A percentile compares a stretch with the other conserved stretches of the same genome.
phyloP scores from a whole-genome alignment of 2,797 vertebrate genomes.

The Epinephelus malabaricus region DNA sequence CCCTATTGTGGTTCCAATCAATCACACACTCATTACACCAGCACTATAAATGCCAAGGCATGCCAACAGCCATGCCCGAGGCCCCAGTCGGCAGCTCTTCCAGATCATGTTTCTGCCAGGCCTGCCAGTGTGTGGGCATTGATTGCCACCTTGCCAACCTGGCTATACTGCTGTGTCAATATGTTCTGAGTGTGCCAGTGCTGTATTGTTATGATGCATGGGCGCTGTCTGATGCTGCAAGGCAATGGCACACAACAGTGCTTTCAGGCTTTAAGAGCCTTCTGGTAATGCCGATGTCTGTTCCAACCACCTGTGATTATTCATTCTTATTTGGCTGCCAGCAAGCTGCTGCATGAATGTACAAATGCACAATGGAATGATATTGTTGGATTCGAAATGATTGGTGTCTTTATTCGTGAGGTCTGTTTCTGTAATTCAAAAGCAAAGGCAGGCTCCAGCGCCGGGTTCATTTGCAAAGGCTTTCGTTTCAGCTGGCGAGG shows the following conservation, averaged over 20 bases:
- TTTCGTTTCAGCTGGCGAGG: slow-evolving; percentile 6
- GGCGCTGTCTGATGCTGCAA: slow-evolving; percentile 53
- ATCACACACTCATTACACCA: slow-evolving; percentile 85
- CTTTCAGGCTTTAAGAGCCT: slow-evolving; percentile 44
- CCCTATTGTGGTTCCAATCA: slow-evolving; percentile 86
- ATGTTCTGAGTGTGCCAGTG: slow-evolving; percentile 51
- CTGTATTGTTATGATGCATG: slow-evolving; percentile 62
- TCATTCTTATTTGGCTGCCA: slow-evolving; percentile 61
- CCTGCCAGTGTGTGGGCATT: slow-evolving; percentile 49
- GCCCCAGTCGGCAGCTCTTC: slow-evolving; percentile 45
- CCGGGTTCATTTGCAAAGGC: slow-evolving; percentile 13
- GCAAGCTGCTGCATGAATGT: slow-evolving; percentile 43
- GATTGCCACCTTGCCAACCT: slow-evolving; percentile 58
- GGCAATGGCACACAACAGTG: slow-evolving; percentile 50
- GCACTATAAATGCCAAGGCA: slow-evolving; percentile 82
- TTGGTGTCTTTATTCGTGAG: slow-evolving; percentile 47
- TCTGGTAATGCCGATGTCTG: slow-evolving; percentile 44
- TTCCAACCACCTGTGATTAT: slow-evolving; percentile 65
- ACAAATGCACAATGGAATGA: slow-evolving; percentile 31
- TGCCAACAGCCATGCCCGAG: slow-evolving; percentile 74
- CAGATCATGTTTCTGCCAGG: slow-evolving; percentile 65
- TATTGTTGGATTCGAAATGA: slow-evolving; percentile 51
- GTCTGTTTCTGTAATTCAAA: slow-evolving; percentile 43
- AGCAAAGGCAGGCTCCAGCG: slow-evolving; percentile 19
- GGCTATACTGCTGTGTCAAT: slow-evolving; percentile 82